Base-by-base conservation (phyloP, 2,888 invertebrate genomes). In the Operophtera brumata region DNA sequence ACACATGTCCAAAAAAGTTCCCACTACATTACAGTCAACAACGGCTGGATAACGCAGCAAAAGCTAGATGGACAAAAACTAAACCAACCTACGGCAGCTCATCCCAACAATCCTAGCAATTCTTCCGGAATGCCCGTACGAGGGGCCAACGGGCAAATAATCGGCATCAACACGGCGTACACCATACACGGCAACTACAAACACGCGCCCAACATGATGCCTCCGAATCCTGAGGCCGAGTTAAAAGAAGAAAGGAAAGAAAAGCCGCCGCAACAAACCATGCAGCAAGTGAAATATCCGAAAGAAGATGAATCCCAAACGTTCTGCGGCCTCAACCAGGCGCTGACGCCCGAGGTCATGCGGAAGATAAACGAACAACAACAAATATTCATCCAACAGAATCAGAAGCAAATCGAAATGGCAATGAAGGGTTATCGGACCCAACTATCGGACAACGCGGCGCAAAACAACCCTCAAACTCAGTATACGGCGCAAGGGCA, bases 81-180 rank as follows among this genome's bases (percentile, higher is more conserved):
- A 10, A 75, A 59, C 45, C 74, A 71, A 46, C 48, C 67, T 1
- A 45, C 71, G 34, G 54, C 74, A 30, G 67, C 66, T 41, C 20
- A 20, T 20, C 57, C 69, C 20, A 78, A 75, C 53, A 71, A 71
- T 6, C 52, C 80, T 9, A 64, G 78, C 1, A 80, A 43, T 36
- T 47, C 80, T 4, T 43, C 63, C 51, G 86, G 87, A 26, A 63
- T 86, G 59, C 87, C 88, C 2, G 84, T 92, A 34, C 74, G 92
- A 53, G 92, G 92, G 8, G 91, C 92, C 0, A 92, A 92, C 61
- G 92, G 92, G 39, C 92, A 92, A 76, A 85, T 93, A 44, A 92
- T 93, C 51, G 92, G 92, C 34, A 86, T 92, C 7, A 92, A 92
- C 68, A 90, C 91, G 28, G 80, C 82, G 10, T 82, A 73, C 58